These are phyloP conservation scores for Nephila pilipes DNA, from an alignment of 1,140 invertebrate genomes.

Conservation along the genomic window DNA sequence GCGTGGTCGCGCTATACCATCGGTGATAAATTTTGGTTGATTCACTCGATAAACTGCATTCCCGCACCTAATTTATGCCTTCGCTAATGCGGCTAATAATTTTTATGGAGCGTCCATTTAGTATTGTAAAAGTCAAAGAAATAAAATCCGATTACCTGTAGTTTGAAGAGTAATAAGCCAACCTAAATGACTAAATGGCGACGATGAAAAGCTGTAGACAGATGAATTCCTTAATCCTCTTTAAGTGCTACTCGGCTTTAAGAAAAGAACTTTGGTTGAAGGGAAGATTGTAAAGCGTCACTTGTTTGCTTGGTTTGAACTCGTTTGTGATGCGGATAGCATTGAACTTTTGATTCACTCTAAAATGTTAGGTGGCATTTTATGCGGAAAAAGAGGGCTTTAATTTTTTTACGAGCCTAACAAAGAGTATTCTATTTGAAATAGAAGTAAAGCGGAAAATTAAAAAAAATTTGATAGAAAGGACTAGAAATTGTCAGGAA, in stretches of 20 bases:
- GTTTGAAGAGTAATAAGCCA: slow-evolving; percentile 33
- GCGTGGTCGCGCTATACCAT: neutral
- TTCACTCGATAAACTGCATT: neutral
- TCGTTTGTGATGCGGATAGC: neutral
- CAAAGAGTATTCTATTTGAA: too few relatives aligned
- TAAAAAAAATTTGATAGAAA: too few relatives aligned
- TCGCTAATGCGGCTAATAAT: slow-evolving; percentile 47
- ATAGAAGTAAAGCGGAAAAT: too few relatives aligned
- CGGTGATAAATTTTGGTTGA: neutral
- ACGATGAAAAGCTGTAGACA: slow-evolving; percentile 16
- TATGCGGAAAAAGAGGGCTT: too few relatives aligned
- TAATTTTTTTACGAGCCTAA: too few relatives aligned
- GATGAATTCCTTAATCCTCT: slow-evolving; percentile 36
- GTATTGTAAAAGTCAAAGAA: neutral
- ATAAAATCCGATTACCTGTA: neutral
- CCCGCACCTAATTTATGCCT: slow-evolving; percentile 9
- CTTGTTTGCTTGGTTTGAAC: neutral
- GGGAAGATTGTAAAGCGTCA: neutral
- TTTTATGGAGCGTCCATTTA: slow-evolving; percentile 30
- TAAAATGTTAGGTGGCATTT: too few relatives aligned
- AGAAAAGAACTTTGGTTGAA: neutral
- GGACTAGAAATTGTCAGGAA: too few relatives aligned
- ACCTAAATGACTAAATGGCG: neutral
- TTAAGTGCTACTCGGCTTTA: neutral
- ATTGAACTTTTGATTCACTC: too few relatives aligned